A percentile compares a stretch with the other conserved stretches of the same genome.
phyloP scores from a whole-genome alignment of 92 coral and sea anemone genomes.

The Hydrozoanthus gracilis region DNA sequence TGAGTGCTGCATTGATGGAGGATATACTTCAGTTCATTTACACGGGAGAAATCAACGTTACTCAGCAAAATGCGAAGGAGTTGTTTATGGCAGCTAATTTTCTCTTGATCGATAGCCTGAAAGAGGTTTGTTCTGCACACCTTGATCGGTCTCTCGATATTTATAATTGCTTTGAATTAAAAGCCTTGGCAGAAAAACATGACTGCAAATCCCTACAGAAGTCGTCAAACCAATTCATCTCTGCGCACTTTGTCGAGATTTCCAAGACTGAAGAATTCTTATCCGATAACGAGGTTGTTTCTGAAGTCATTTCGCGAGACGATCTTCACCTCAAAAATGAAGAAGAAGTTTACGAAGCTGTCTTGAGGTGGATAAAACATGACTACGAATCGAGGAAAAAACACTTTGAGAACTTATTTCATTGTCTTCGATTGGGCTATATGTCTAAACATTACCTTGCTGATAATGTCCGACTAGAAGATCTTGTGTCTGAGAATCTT shows the following conservation, averaged over 20 bases:
- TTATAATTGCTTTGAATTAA: slow-evolving; percentile 27
- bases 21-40: slow-evolving; percentile 35
- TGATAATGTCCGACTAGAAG: slow-evolving; percentile 68
- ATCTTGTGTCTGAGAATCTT: slow-evolving; percentile 68
- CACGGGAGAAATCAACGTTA: background rate
- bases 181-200: slow-evolving; percentile 35
- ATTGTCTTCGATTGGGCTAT: slow-evolving; percentile 58
- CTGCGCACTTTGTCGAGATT: slow-evolving; percentile 23
- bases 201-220: slow-evolving; percentile 12
- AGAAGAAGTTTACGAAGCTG: slow-evolving; percentile 81
- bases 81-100: slow-evolving; percentile 32
- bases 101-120: slow-evolving; percentile 28
- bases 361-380: slow-evolving; percentile 71
- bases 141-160: slow-evolving; percentile 27
- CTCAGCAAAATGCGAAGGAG: slow-evolving; percentile 31
- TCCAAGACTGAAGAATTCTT: slow-evolving; percentile 19
- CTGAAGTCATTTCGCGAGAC: slow-evolving; percentile 39
- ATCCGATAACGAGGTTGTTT: background rate
- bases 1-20: slow-evolving; percentile 30
- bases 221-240: slow-evolving; percentile 16
- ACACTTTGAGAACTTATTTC: slow-evolving; percentile 72
- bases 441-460: slow-evolving; percentile 72
- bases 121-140: slow-evolving; percentile 6
- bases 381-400: slow-evolving; percentile 58
- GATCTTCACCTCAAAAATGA: slow-evolving; percentile 34